Evolutionary conservation across 53 echinoderm and acorn worm species (phyloP), one percentile per base, ranked within the genome.

Genomic region (Hippasteria phrygiana): DNA sequence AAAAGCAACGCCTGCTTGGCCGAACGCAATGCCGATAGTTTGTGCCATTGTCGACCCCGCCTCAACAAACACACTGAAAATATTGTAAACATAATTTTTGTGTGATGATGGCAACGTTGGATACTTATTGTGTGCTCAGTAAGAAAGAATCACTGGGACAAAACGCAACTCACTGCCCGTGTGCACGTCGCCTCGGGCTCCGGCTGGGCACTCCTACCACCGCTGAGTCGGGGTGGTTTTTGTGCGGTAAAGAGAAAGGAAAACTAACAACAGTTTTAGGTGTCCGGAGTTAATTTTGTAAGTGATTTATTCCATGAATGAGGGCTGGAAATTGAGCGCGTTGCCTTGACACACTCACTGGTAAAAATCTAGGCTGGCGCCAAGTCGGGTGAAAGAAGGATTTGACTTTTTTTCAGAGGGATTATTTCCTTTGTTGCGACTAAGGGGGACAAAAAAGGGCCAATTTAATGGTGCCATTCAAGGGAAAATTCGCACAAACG

Each of bases 251-350:
- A 43, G 34, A 43, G 41, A 73, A 32, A 24, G 4, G 16, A n/a
- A 17, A 16, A 3, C 85, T 50, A 50, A 85, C 85, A 85, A 85
- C 70, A 85, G 70, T 85, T 85, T 35, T 69, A 85, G 85, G 85
- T 85, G 85, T 85, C 85, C 48, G 20, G 34, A 85, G 85, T 85
- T 85, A 85, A 85, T 85, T 85, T 85, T 64, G 50, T 71, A 51
- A 85, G 85, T 85, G 85, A 85, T 85, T 85, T 85, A 69, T 71
- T 70, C 53, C 85, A 48, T 37, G 70, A 85, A 85, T 85, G 85
- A 43, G 70, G 31, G n/a, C n/a, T 13, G 47, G 71, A 85, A 85
- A 71, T 51, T 69, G 71, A 85, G 50, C 64, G 64, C 47, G 39
- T 48, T 65, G 85, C 48, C 71, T 85, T 85, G 85, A 85, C 85